Percentiles rank a stretch among this genome's conserved stretches.
These are phyloP conservation scores for Epinephelus cyanopodus DNA, from an alignment of 2,113 vertebrate species.

Conservation along the genomic window DNA sequence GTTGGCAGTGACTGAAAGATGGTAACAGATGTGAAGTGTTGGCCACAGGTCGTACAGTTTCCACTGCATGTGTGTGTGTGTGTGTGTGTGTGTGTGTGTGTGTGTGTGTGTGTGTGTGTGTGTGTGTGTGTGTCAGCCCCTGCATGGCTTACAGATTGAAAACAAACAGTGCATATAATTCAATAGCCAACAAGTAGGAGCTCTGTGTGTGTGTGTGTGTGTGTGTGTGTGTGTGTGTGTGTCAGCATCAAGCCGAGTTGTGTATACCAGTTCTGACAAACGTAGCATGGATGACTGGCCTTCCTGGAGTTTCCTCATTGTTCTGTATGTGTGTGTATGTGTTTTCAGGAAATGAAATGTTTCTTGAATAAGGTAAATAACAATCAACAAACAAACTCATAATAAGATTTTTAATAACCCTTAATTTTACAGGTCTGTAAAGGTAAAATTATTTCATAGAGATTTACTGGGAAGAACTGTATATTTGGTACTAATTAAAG, in stretches of 20 bases:
- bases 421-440: background rate
- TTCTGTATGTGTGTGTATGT: background rate
- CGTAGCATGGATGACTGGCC: too few species aligned
- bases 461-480: background rate
- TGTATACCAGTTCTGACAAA: background rate
- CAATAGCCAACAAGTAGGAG: too few species aligned
- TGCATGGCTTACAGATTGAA: too few species aligned
- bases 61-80: background rate
- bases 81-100: background rate
- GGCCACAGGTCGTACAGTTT: background rate
- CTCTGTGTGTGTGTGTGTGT: background rate
- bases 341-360: background rate
- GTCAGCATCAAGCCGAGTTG: background rate
- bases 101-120: background rate
- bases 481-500: background rate
- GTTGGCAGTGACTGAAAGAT: background rate
- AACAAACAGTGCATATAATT: too few species aligned
- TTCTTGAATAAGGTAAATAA: background rate
- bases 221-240: background rate
- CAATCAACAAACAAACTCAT: background rate
- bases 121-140: background rate
- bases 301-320: conserved; percentile 20
- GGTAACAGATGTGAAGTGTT: conserved; percentile 8
- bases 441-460: background rate
- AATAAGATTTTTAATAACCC: background rate